phyloP scores from a whole-genome alignment of 92 coral and sea anemone genomes.

The Montipora capitata region DNA sequence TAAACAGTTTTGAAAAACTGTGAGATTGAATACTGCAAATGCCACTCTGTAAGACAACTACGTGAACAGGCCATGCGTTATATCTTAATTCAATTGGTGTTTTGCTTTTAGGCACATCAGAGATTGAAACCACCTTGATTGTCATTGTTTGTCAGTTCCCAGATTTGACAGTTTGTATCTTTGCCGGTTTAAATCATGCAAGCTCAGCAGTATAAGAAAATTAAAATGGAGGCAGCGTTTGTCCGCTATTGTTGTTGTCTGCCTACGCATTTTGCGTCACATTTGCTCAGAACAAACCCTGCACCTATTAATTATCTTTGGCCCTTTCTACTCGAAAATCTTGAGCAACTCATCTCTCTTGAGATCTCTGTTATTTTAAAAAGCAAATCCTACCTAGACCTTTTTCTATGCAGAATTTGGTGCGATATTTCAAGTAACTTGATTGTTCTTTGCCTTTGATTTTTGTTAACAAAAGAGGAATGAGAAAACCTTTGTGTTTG shows the following conservation, averaged over 20 bases:
- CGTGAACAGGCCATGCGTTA: neutral
- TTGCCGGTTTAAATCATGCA: no score
- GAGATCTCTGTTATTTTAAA: neutral
- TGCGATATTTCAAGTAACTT: neutral
- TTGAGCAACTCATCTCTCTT: constrained; percentile 20
- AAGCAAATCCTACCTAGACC: neutral
- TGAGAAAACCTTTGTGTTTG: constrained; percentile 28
- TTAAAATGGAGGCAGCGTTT: neutral
- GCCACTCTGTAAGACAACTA: neutral
- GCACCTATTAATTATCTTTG: constrained; percentile 5
- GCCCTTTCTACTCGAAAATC: neutral
- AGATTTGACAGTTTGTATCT: no score
- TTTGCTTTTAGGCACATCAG: neutral
- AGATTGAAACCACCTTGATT: neutral
- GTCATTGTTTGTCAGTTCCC: no score
- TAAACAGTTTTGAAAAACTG: neutral
- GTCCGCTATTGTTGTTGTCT: neutral
- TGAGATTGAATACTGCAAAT: neutral
- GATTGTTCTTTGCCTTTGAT: constrained; percentile 2
- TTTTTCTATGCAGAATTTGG: neutral
- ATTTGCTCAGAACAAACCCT: neutral
- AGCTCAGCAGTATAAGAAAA: no score
- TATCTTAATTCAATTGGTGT: neutral
- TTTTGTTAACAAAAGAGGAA: constrained; percentile 20
- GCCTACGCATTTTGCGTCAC: neutral